Evolutionary conservation across 2,113 vertebrate genomes (phyloP).

Genomic region (Hypomesus transpacificus): DNA sequence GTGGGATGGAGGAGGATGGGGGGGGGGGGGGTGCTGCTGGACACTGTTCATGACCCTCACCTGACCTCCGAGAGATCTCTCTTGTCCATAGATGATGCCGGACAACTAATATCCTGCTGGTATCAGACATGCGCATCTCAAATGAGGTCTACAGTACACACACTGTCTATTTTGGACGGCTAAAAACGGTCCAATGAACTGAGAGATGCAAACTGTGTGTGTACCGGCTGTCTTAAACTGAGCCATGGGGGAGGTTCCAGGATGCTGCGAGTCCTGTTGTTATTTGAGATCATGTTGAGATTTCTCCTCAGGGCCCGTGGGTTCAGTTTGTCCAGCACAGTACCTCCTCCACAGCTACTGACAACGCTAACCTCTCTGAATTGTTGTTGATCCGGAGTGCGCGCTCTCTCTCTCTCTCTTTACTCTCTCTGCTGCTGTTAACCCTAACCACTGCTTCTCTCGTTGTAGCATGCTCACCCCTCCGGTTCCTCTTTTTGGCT

Average conservation of each 20-base stretch:
- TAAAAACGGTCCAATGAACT: no score
- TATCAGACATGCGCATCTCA: no score
- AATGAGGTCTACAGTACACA: no score
- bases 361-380: constrained; percentile 47
- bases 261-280: constrained; percentile 6
- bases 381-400: constrained; percentile 20
- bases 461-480: constrained; percentile 42
- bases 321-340: constrained; percentile 57
- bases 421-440: constrained; percentile 2
- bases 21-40: neutral
- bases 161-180: no score
- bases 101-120: no score
- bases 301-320: constrained; percentile 1
- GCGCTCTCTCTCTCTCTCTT: neutral
- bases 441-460: constrained; percentile 48
- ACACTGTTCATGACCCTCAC: neutral
- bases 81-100: no score
- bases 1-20: no score
- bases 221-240: no score
- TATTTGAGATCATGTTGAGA: neutral
- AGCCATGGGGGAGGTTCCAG: constrained; percentile 1
- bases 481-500: constrained; percentile 14
- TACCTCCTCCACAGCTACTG: constrained; percentile 37
- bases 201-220: no score
- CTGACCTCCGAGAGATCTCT: neutral